Base-by-base conservation (phyloP, 2,888 invertebrate genomes). In the Caenorhabditis plicata region DNA sequence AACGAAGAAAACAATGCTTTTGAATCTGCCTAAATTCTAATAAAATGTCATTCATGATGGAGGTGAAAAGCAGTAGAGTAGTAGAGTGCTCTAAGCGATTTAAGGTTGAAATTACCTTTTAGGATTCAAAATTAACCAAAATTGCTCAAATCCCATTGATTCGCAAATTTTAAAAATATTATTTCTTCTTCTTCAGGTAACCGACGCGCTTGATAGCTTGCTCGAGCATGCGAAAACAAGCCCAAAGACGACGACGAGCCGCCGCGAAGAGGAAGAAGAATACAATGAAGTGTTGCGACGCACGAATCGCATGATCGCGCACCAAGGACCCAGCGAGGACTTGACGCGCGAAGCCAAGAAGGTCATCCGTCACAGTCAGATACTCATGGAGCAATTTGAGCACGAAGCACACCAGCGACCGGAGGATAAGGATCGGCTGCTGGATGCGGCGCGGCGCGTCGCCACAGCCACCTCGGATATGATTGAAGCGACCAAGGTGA, bases 391-490 rank as follows among this genome's bases (percentile, higher is more conserved):
- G 43, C 69, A 75, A 33, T 94, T 98, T 78, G 92, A 95, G 78
- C 86, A 91, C 40, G 93, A 96, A 81, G 96, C 96, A 0, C 48
- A 56, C 19, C 64, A 70, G 0, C 90, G 90, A 81, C 88, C 91
- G 0, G 92, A 92, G 48, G 86, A 89, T n/a, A 93, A 94, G 77
- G 87, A 90, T 65, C 87, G 90, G 52, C 83, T 98, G 45, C 83
- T 98, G 39, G 92, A 92, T 0, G 98, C 98, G 0, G 98, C 98
- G 15, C 94, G 94, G 81, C 87, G 90, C 32, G 81, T 87, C 13
- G 96, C 96, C 0, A 95, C 96, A 82, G 96, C 96, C 1, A 98
- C 98, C 0, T 91, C 94, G 0, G 87, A 90, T 70, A 90, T 98
- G 89, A 95, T 96, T 22, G 95, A 96, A 8, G 77, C 80, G 9